Evolutionary conservation across 2,797 vertebrate genomes (phyloP).

Genomic region (Eulemur albifrons): DNA sequence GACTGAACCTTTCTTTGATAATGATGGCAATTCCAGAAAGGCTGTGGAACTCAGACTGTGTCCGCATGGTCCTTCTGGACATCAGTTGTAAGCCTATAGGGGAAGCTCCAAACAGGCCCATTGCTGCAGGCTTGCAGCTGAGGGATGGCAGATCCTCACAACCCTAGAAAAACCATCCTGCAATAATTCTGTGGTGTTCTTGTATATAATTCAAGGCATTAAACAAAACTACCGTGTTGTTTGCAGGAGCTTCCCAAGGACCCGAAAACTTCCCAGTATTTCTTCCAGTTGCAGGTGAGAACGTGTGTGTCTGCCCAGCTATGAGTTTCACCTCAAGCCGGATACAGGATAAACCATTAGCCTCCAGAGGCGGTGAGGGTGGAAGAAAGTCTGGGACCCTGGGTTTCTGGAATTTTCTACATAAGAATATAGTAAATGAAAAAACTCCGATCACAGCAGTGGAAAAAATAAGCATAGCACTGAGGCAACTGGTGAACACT

Average conservation of each 20-base stretch:
- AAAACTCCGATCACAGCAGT: neutral
- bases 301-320: neutral
- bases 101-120: neutral
- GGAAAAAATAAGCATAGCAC: neutral
- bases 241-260: constrained; percentile 88
- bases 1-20: neutral
- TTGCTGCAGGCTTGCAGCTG: accelerated
- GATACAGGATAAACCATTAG: neutral
- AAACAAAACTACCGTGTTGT: neutral
- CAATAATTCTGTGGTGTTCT: neutral
- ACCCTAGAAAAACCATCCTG: neutral
- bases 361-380: neutral
- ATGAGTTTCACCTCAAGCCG: neutral
- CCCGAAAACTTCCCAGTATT: constrained; percentile 84
- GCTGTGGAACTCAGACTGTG: neutral
- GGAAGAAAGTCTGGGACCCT: neutral
- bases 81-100: neutral
- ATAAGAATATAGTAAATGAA: neutral
- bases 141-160: accelerated
- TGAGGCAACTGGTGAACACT: neutral
- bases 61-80: neutral
- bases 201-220: neutral
- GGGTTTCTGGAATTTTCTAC: neutral
- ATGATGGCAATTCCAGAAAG: neutral
- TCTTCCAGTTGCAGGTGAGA: constrained; percentile 86